These are phyloP conservation scores for Dugesia japonica DNA, from an alignment of 2,888 invertebrate genomes.

Conservation along the genomic window DNA sequence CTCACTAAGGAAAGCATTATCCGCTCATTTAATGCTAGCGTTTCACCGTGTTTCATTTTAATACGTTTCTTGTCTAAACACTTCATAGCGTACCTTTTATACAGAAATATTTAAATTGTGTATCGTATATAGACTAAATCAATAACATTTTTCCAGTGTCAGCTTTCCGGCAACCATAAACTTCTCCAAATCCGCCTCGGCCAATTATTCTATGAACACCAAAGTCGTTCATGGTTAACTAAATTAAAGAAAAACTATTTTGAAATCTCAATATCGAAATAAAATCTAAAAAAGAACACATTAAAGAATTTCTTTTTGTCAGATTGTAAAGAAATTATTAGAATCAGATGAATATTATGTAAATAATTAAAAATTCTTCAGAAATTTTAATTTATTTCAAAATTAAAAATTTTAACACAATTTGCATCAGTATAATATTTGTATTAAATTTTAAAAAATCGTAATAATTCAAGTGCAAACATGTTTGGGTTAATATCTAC, in stretches of 20 bases:
- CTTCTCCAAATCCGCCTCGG: conserved; percentile 94
- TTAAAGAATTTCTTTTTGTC: too few relatives aligned
- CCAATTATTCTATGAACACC: conserved; percentile 98
- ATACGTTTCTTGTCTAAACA: conserved; percentile 98
- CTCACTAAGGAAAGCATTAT: conserved; percentile 97
- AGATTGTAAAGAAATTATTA: too few relatives aligned
- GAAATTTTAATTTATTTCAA: too few relatives aligned
- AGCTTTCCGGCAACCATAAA: conserved; percentile 95
- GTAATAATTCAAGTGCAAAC: too few relatives aligned
- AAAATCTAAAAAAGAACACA: too few relatives aligned
- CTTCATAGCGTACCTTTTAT: conserved; percentile 81
- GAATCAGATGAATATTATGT: too few relatives aligned
- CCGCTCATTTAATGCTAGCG: conserved; percentile 89
- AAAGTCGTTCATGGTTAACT: conserved; percentile 99
- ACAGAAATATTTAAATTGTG: neutral
- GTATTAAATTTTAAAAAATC: too few relatives aligned
- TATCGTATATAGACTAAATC: neutral
- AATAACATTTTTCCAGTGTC: conserved; percentile 89
- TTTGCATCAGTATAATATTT: too few relatives aligned
- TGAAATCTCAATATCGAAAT: neutral
- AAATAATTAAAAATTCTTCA: too few relatives aligned
- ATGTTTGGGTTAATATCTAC: too few relatives aligned
- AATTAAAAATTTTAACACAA: too few relatives aligned
- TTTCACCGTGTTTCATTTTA: conserved; percentile 96
- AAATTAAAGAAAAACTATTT: conserved; percentile 41